Evolutionary conservation across 2,888 invertebrate genomes (phyloP).

Genomic region (Stomorhina lunata): DNA sequence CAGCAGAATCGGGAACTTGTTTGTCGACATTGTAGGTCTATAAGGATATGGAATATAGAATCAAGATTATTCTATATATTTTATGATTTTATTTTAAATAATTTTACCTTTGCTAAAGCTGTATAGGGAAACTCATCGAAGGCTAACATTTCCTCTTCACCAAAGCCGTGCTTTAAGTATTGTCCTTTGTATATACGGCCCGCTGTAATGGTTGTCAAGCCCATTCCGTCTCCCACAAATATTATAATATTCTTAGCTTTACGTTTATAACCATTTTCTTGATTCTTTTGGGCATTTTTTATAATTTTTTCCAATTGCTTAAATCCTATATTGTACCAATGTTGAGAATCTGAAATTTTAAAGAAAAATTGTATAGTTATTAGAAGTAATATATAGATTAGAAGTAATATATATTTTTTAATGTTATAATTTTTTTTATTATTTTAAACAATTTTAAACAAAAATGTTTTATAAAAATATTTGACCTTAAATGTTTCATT

Average conservation of each 20-base stretch:
- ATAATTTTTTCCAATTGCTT: slow-evolving; percentile 77
- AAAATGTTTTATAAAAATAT: too few species aligned
- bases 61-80: background rate
- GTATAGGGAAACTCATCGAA: slow-evolving; percentile 84
- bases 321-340: slow-evolving; percentile 73
- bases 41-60: slow-evolving; percentile 11
- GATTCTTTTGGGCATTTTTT: slow-evolving; percentile 78
- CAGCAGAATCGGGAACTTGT: slow-evolving; percentile 86
- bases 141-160: slow-evolving; percentile 82
- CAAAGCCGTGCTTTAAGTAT: slow-evolving; percentile 78
- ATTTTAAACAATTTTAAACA: too few species aligned
- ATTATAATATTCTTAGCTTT: slow-evolving; percentile 84
- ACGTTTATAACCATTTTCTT: slow-evolving; percentile 70
- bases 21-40: slow-evolving; percentile 86
- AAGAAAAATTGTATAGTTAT: background rate
- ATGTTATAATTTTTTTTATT: too few species aligned
- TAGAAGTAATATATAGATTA: background rate
- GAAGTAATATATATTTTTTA: background rate
- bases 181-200: slow-evolving; percentile 84
- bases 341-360: slow-evolving; percentile 72
- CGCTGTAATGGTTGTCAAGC: slow-evolving; percentile 83
- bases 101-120: slow-evolving; percentile 83
- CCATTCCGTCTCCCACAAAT: slow-evolving; percentile 87
- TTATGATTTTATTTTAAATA: background rate
- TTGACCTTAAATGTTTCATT: too few species aligned